phyloP scores from a whole-genome alignment of 92 coral and sea anemone species.

The Isaurus tuberculatus region DNA sequence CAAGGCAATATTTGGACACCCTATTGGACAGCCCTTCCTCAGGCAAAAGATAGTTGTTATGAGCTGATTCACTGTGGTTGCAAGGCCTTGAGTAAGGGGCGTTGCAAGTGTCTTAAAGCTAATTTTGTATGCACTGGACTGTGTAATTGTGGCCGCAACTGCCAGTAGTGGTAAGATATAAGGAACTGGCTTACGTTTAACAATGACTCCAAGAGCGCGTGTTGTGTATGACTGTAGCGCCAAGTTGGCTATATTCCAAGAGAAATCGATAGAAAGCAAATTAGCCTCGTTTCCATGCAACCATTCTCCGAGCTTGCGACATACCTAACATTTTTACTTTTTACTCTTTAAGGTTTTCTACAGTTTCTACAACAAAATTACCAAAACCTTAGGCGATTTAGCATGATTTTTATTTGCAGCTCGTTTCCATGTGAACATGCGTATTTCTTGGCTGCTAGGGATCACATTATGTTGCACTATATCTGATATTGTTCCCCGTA shows the following conservation, averaged over 20 bases:
- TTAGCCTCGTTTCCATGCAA: constrained; percentile 15
- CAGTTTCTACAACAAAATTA: constrained; percentile 18
- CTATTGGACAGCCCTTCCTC: constrained; percentile 39
- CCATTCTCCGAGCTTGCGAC: constrained; percentile 6
- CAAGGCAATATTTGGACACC: constrained; percentile 38
- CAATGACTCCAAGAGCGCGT: constrained; percentile 13
- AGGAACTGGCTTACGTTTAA: constrained; percentile 25
- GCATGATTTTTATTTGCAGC: neutral
- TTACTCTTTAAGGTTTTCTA: constrained; percentile 1
- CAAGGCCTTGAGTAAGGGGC: constrained; percentile 37
- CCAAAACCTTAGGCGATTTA: neutral
- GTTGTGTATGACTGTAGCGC: constrained; percentile 26
- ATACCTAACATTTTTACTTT: constrained; percentile 8
- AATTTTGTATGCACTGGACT: constrained; percentile 47
- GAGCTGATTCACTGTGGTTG: constrained; percentile 50
- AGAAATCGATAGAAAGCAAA: constrained; percentile 3
- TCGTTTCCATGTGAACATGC: neutral
- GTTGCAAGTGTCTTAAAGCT: constrained; percentile 48
- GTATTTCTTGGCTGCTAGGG: too few relatives aligned
- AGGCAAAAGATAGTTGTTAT: constrained; percentile 49
- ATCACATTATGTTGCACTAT: neutral
- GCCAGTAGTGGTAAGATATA: constrained; percentile 27
- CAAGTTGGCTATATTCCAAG: constrained; percentile 5
- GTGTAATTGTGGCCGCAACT: constrained; percentile 50
- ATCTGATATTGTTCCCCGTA: too few relatives aligned